These are phyloP conservation scores for Deilephila porcellus DNA, from an alignment of 2,888 invertebrate genomes.

Conservation along the genomic window DNA sequence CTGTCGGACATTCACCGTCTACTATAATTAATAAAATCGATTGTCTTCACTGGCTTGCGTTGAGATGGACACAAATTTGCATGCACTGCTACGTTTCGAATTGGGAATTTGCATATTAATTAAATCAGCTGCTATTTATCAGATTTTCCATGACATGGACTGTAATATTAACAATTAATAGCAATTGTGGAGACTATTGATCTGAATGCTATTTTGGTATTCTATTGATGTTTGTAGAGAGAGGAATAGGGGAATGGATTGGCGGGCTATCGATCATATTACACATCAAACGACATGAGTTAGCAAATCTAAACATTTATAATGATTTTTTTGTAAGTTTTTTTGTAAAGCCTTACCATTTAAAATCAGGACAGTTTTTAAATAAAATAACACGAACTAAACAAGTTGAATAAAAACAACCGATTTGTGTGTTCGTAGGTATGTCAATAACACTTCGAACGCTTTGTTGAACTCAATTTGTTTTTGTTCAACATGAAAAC, in stretches of 20 bases:
- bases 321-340: too few relatives aligned
- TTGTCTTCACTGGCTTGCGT: constrained; percentile 40
- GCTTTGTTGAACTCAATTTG: constrained; percentile 17
- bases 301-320: too few relatives aligned
- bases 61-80: constrained; percentile 26
- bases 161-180: neutral
- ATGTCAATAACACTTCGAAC: constrained; percentile 4
- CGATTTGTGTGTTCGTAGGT: neutral
- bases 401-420: neutral
- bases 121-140: neutral
- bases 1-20: constrained; percentile 51
- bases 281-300: too few relatives aligned
- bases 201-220: too few relatives aligned
- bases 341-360: too few relatives aligned
- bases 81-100: neutral
- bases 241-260: too few relatives aligned
- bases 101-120: constrained; percentile 8
- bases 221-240: too few relatives aligned
- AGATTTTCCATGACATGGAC: neutral
- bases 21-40: constrained; percentile 59
- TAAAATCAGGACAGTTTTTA: neutral
- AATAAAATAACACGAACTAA: neutral
- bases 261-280: too few relatives aligned
- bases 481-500: constrained; percentile 8
- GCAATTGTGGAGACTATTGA: neutral